Percentiles rank a stretch among this genome's conserved stretches.
These are phyloP conservation scores for Eidolon helvum DNA, from an alignment of 2,113 vertebrate genomes.

Conservation along the genomic window DNA sequence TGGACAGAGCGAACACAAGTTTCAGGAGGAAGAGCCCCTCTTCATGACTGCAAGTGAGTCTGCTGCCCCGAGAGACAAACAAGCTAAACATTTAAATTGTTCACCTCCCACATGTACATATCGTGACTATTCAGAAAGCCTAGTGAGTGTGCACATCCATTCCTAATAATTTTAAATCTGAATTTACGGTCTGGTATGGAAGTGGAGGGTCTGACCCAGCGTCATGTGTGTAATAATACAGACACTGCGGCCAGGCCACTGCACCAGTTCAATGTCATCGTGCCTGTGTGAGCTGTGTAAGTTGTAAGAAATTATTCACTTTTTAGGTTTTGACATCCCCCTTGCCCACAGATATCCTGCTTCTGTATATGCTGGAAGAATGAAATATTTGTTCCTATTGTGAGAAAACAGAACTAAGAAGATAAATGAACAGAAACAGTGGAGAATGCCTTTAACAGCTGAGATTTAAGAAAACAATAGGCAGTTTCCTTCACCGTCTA, in stretches of 20 bases:
- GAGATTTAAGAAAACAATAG: background rate
- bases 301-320: background rate
- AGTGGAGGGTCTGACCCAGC: background rate
- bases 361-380: background rate
- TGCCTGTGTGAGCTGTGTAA: background rate
- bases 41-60: background rate
- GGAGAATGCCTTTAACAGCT: background rate
- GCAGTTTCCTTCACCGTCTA: background rate
- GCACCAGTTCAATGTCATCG: background rate
- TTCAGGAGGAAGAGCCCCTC: too few relatives aligned
- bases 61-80: background rate
- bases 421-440: accelerated
- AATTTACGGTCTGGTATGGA: background rate
- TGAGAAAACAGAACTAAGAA: background rate
- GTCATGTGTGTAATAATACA: background rate
- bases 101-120: too few relatives aligned
- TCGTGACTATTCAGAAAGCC: background rate
- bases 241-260: background rate
- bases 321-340: background rate
- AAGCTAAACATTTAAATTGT: accelerated
- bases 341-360: background rate
- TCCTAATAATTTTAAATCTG: background rate
- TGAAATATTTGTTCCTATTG: too few relatives aligned
- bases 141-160: background rate
- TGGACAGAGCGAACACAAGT: background rate